Conservation (phyloP, 2,888 invertebrate species). For the Tholera decimalis region DNA sequence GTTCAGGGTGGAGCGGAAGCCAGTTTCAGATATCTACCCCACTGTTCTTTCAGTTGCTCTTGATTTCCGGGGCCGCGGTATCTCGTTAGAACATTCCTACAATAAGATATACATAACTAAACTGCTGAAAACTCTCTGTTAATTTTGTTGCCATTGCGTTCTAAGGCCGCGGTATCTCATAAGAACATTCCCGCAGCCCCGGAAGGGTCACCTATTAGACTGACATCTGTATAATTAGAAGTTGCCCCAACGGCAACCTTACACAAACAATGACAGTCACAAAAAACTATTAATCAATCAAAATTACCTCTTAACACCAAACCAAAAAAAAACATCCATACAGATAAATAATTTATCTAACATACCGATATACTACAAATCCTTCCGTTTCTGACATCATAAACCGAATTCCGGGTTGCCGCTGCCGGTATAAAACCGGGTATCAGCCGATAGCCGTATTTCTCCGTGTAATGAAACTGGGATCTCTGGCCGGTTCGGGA, state of each 20-base stretch:
- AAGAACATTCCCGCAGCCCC: too few species aligned
- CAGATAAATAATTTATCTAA: constrained; percentile 53
- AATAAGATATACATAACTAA: too few species aligned
- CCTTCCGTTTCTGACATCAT: constrained; percentile 51
- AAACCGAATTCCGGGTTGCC: constrained; percentile 56
- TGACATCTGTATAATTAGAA: too few species aligned
- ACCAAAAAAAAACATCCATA: constrained; percentile 32
- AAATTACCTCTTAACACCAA: constrained; percentile 2
- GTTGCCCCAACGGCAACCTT: background rate
- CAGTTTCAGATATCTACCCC: too few species aligned
- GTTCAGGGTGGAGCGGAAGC: too few species aligned
- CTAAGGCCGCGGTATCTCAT: too few species aligned
- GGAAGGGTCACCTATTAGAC: too few species aligned
- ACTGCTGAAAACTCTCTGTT: too few species aligned
- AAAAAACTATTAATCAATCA: constrained; percentile 35
- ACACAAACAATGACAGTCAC: constrained; percentile 12
- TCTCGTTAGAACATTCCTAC: too few species aligned
- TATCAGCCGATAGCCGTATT: constrained; percentile 69
- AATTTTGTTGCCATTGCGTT: too few species aligned
- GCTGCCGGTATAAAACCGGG: constrained; percentile 62
- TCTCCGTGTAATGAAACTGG: constrained; percentile 69
- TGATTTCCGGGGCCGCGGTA: too few species aligned
- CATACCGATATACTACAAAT: constrained; percentile 43
- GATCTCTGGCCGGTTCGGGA: constrained; percentile 43
- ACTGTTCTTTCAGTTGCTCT: too few species aligned